Base-by-base conservation (phyloP, 2,113 vertebrate genomes). In the Oryzias curvinotus region DNA sequence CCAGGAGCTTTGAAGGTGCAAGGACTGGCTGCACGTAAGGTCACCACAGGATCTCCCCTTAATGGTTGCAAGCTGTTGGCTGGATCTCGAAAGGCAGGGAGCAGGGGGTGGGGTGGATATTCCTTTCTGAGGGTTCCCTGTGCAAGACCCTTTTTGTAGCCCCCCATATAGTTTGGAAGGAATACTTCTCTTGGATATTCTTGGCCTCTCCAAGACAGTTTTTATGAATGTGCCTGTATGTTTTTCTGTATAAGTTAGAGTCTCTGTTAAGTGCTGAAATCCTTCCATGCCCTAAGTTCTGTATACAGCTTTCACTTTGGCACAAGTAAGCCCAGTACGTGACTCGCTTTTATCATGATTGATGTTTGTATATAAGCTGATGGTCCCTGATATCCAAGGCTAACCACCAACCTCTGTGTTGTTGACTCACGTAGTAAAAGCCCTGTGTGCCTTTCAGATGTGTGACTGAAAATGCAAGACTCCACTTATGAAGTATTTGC, bases 31-130 rank as follows among this genome's bases (percentile, higher is more conserved):
- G 85, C 85, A 86, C 82, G 82, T 91, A 89, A 89, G 89, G 87
- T 87, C 89, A 88, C 83, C 66, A 75, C 88, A 84, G 88, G 86
- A 91, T 88, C 85, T 83, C 87, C 84, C 80, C 76, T 86, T 92
- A 92, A 92, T 91, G 81, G 87, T 84, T 90, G 73, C 89, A 91
- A 91, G 90, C 90, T 92, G 91, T 87, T 88, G 84, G 88, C 84
- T 70, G 66, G 84, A 79, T 85, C 82, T 84, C 67, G 66, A 83
- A 70, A 84, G 59, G 77, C 76, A 73, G 79, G 59, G 75, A 74
- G 57, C 69, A 77, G 25, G 64, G 69, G 74, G 73, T 67, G 71
- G 71, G 57, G 45, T 62, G 75, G 75, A 64, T 64, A 42, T 80
- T 69, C 65, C 75, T 84, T 74, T 78, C 64, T 60, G 78, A 81